These are phyloP conservation scores for Aromia moschata DNA, from an alignment of 2,888 invertebrate species.

Conservation along the genomic window DNA sequence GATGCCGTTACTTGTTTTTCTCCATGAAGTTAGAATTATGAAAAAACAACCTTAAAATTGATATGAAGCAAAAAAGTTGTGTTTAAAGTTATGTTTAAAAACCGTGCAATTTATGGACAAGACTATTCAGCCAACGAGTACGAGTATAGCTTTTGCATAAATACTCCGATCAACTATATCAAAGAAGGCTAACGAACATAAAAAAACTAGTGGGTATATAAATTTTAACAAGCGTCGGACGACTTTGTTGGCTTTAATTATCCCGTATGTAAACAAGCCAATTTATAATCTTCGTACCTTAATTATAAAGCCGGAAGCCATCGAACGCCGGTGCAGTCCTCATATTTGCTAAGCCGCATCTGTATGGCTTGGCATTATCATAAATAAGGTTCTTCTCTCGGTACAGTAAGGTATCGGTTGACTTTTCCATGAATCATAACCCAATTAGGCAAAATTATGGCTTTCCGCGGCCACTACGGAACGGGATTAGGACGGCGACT, in stretches of 20 bases:
- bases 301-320: conserved; percentile 22
- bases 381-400: conserved; percentile 15
- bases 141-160: no score
- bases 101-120: no score
- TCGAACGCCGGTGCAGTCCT: conserved; percentile 2
- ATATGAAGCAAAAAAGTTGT: no score
- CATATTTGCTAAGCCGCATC: conserved; percentile 14
- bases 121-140: no score
- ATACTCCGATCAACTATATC: no score
- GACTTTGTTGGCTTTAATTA: conserved; percentile 12
- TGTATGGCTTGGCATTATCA: conserved; percentile 12
- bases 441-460: conserved; percentile 35
- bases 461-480: conserved; percentile 13
- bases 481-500: conserved; percentile 20
- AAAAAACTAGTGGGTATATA: no score
- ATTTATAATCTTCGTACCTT: conserved; percentile 16
- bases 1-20: no score
- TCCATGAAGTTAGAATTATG: no score
- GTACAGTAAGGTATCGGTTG: conserved; percentile 24
- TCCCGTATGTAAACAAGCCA: conserved; percentile 10
- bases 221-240: conserved; percentile 8
- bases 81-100: no score
- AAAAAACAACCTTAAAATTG: no score
- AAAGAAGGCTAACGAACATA: no score
- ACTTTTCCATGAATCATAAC: conserved; percentile 30